Evolutionary conservation across 2,888 invertebrate species (phyloP), one percentile per base, ranked within the genome.

Genomic region (Geophilus truncorum): DNA sequence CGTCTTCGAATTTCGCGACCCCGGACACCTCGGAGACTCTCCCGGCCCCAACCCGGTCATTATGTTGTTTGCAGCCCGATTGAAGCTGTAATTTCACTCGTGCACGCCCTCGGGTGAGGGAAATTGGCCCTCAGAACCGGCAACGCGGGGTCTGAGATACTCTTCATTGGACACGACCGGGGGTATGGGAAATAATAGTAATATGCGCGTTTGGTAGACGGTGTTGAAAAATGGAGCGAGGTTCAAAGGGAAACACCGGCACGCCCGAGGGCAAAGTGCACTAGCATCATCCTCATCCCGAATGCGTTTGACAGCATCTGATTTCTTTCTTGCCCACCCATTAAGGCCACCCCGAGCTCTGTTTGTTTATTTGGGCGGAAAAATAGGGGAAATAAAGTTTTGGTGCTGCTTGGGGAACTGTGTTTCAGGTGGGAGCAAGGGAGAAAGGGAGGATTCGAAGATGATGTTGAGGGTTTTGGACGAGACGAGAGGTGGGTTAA

Each of bases 211-310:
- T 34, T 36, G 34, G 78, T 10, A 78, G 32, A 34, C 32, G 30
- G 36, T 23, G 34, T 30, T 78, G 78, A 78, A 78, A 78, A 78
- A 34, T 78, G 77, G n/a, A 77, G 23, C 77, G 30, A 5, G 77
- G 21, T 78, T 78, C 78, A 78, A 78, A 78, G 77, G 28, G 21
- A 36, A 78, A 3, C 9, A 34, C 78, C 78, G 78, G 36, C 40
- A 10, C 36, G 21, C 78, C 78, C 34, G 30, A 76, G 32, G 78
- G 78, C 34, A 18, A 34, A n/a, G 78, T 78, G 23, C 23, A n/a
- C 57, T 10, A 57, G 57, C 21, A 18, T 57, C 57, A 40, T 23
- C 57, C 57, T 1, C 3, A 57, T 15, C 57, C 21, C 57, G 18
- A 18, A 18, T 57, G 57, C 23, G 57, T 57, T 57, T 57, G 57